Conservation (phyloP, 2,888 invertebrate genomes). For the Sarcophaga caerulescens region DNA sequence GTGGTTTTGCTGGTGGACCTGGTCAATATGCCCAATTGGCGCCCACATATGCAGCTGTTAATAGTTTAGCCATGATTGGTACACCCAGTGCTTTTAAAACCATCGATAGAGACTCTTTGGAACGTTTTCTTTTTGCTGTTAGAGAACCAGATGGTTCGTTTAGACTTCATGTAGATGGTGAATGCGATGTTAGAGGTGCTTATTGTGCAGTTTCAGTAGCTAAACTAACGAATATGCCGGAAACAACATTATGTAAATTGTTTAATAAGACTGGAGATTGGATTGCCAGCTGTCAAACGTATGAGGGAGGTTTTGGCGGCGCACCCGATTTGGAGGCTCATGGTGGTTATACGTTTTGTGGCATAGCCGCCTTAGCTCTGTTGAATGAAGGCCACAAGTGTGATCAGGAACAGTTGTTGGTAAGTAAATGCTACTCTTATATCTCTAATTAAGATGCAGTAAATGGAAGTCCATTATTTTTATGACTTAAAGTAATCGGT, state of each 20-base stretch:
- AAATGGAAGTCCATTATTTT: background rate
- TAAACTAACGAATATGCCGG: slow-evolving; percentile 86
- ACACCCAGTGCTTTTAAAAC: slow-evolving; percentile 92
- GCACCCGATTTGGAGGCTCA: slow-evolving; percentile 98
- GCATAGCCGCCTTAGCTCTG: slow-evolving; percentile 93
- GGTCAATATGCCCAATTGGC: slow-evolving; percentile 96
- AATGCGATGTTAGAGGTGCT: slow-evolving; percentile 96
- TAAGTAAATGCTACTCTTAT: slow-evolving; percentile 68
- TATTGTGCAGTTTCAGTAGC: slow-evolving; percentile 98
- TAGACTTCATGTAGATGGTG: slow-evolving; percentile 94
- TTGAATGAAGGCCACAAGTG: slow-evolving; percentile 82
- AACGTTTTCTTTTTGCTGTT: slow-evolving; percentile 89
- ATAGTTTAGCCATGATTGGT: slow-evolving; percentile 94
- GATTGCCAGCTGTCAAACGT: slow-evolving; percentile 97
- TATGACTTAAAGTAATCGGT: too few species aligned
- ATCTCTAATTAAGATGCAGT: background rate
- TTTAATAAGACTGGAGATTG: slow-evolving; percentile 95
- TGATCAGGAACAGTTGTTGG: slow-evolving; percentile 84
- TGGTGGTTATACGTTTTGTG: slow-evolving; percentile 99
- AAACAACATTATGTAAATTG: slow-evolving; percentile 88
- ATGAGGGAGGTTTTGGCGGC: slow-evolving; percentile 99
- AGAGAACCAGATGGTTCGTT: slow-evolving; percentile 94
- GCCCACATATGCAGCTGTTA: slow-evolving; percentile 98
- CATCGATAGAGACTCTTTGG: slow-evolving; percentile 88
- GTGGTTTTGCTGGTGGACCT: slow-evolving; percentile 97